Evolutionary conservation across 1,140 invertebrate species (phyloP).

Genomic region (Sminthurinus signatus): DNA sequence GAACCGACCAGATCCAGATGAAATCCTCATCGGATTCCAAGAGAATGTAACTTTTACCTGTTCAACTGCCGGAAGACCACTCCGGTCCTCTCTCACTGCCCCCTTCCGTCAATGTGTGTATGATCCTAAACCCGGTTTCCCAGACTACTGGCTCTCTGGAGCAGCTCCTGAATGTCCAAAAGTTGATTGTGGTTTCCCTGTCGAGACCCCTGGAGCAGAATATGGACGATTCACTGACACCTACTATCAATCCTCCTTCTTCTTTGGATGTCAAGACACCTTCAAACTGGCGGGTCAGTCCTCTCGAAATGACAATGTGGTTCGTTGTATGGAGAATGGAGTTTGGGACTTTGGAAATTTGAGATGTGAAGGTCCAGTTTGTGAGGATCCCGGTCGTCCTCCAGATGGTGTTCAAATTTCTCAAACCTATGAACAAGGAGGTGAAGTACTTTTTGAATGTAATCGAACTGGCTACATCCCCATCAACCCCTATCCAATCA

Average conservation of each 20-base stretch:
- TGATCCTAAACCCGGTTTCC: conserved; percentile 68
- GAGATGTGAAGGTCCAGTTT: conserved; percentile 90
- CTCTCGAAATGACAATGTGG: conserved; percentile 81
- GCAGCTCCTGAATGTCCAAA: conserved; percentile 74
- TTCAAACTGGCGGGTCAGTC: conserved; percentile 91
- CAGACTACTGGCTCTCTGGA: conserved; percentile 52
- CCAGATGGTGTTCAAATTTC: conserved; percentile 83
- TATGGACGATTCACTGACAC: conserved; percentile 83
- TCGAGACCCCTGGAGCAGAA: conserved; percentile 82
- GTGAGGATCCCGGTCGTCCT: conserved; percentile 88
- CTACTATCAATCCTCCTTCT: conserved; percentile 84
- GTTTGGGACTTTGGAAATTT: conserved; percentile 96
- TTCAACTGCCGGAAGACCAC: conserved; percentile 63
- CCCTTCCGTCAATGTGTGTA: conserved; percentile 89
- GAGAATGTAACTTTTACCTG: conserved; percentile 84
- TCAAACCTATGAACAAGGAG: conserved; percentile 84
- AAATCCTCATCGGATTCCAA: conserved; percentile 75
- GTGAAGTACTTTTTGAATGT: conserved; percentile 84
- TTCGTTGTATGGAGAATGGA: conserved; percentile 81
- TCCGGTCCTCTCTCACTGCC: conserved; percentile 71
- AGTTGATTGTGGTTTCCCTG: conserved; percentile 77
- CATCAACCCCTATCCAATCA: conserved; percentile 82
- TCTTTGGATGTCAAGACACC: conserved; percentile 93
- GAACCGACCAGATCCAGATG: conserved; percentile 65
- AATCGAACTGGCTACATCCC: conserved; percentile 85